phyloP scores from a whole-genome alignment of 1,140 invertebrate genomes.

The Eupeodes corollae region DNA sequence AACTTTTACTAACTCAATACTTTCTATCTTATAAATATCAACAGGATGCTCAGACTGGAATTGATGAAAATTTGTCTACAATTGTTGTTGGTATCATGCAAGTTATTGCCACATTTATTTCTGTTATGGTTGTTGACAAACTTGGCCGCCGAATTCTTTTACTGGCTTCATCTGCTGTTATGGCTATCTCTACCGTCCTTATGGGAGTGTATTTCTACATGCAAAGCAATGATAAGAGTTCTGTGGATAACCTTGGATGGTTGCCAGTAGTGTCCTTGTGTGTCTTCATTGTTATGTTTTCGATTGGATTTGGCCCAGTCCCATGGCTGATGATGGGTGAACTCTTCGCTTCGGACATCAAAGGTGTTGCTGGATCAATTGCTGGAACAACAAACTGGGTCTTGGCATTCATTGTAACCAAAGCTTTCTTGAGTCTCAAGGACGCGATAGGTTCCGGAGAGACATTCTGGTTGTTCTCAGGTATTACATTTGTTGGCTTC shows the following conservation, averaged over 20 bases:
- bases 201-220: constrained; percentile 55
- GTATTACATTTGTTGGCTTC: constrained; percentile 54
- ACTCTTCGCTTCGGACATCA: constrained; percentile 60
- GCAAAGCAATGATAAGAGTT: constrained; percentile 38
- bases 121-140: constrained; percentile 63
- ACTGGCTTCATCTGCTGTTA: constrained; percentile 47
- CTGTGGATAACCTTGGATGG: constrained; percentile 47
- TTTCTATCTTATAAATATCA: no score
- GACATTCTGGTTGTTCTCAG: constrained; percentile 72
- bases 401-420: constrained; percentile 69
- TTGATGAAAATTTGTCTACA: constrained; percentile 45
- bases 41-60: constrained; percentile 43
- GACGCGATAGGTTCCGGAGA: constrained; percentile 44
- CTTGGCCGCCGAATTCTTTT: constrained; percentile 61
- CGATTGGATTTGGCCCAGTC: constrained; percentile 65
- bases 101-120: constrained; percentile 56
- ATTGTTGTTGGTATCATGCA: constrained; percentile 71
- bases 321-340: constrained; percentile 72
- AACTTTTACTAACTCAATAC: no score
- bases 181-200: constrained; percentile 48
- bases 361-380: constrained; percentile 60
- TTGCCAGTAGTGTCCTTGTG: constrained; percentile 60
- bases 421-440: constrained; percentile 55
- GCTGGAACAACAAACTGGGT: constrained; percentile 68
- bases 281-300: constrained; percentile 66